Evolutionary conservation across 1,140 invertebrate species (phyloP), one percentile per base, ranked within the genome.

Genomic region (Drosophila sucinea): DNA sequence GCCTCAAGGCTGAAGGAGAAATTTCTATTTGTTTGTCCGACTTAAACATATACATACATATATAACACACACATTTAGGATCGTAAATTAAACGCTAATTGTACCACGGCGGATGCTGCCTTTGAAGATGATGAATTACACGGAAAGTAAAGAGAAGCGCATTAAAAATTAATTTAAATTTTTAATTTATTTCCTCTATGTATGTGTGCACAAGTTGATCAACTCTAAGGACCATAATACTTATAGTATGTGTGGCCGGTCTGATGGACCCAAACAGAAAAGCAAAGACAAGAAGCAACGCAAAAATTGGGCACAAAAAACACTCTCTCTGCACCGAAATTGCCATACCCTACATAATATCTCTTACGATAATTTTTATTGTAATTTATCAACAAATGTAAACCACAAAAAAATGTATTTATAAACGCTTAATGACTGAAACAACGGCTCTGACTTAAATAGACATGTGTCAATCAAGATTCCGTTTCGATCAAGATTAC

Each of bases 121-220:
- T 68, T 86, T 86, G 83, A 86, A 86, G 82, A 82, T 87, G 72
- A 83, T 87, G 83, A 79, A 82, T 77, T 67, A 51, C 35, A 40
- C 40, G 25, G 55, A 38, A 40, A 47, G 35, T 41, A 68, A 57
- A 61, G 68, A 66, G 27, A 40, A 57, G 68, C 67, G 66, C 64
- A 87, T 87, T 86, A 79, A 87, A 86, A 86, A 86, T 86, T 83
- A 83, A 86, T 86, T 86, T 79, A 77, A 70, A 83, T 87, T 86
- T 73, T 87, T 77, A 79, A 87, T 86, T 73, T 77, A 77, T 79
- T 73, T 40, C 38, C 60, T 56, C 60, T 54, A 76, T 58, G 41
- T 71, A 73, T 3, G 56, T 75, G 72, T 76, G 73, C 65, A 76
- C 44, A 35, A 41, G 73, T 47, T 54, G 44, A 27, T 51, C 44